A percentile compares a stretch with the other conserved stretches of the same genome.
Evolutionary conservation across 2,888 invertebrate genomes (phyloP).

Genomic region (Agonopterix arenella): DNA sequence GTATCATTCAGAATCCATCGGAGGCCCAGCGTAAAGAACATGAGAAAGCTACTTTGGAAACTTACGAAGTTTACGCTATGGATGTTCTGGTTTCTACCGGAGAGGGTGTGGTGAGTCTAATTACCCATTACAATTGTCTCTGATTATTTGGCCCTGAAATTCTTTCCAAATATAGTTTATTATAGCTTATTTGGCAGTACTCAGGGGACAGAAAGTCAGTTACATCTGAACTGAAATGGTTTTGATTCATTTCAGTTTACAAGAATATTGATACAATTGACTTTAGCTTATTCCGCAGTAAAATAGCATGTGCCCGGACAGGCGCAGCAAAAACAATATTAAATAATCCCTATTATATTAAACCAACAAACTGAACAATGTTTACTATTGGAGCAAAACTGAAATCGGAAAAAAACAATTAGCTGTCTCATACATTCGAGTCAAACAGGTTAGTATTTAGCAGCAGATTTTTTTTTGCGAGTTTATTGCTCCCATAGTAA

Average conservation of each 20-base stretch:
- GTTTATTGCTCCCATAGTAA: too few species aligned
- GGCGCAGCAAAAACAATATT: too few species aligned
- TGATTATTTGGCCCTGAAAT: conserved; percentile 32
- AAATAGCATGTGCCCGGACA: too few species aligned
- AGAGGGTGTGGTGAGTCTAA: conserved; percentile 87
- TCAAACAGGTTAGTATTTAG: too few species aligned
- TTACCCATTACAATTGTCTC: too few species aligned
- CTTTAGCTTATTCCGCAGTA: too few species aligned
- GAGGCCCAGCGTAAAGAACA: conserved; percentile 98
- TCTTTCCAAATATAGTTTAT: conserved; percentile 40
- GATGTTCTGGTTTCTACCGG: conserved; percentile 98
- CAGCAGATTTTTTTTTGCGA: too few species aligned
- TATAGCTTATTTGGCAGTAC: conserved; percentile 41
- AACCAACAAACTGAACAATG: too few species aligned
- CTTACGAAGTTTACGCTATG: conserved; percentile 98
- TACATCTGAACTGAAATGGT: conserved; percentile 30
- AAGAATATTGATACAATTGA: conserved; percentile 32
- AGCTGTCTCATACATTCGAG: too few species aligned
- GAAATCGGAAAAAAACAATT: too few species aligned
- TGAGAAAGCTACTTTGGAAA: conserved; percentile 96
- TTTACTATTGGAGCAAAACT: too few species aligned
- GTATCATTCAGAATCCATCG: conserved; percentile 89
- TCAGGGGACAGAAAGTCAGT: conserved; percentile 43
- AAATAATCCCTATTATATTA: too few species aligned
- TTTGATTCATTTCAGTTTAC: conserved; percentile 32